Conservation (phyloP, 2,797 vertebrate genomes). For the Fundulus diaphanus region DNA sequence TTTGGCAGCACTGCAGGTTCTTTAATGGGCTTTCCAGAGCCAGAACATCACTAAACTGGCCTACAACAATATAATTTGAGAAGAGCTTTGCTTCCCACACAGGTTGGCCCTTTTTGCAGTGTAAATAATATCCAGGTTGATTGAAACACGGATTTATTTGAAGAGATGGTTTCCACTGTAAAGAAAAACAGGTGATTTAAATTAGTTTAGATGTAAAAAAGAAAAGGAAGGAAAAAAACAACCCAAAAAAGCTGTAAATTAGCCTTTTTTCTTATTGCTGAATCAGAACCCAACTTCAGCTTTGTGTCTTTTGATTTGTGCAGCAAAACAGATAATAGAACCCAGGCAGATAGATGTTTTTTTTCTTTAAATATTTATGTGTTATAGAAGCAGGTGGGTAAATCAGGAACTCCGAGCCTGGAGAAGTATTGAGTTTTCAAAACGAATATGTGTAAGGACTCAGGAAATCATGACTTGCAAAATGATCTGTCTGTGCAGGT, state of each 20-base stretch:
- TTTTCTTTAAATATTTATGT: background rate
- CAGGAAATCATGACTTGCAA: background rate
- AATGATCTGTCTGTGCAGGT: background rate
- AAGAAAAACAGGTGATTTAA: background rate
- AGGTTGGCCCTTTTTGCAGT: background rate
- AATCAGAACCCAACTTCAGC: background rate
- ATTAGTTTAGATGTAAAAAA: background rate
- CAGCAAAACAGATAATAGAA: background rate
- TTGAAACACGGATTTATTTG: conserved; percentile 1
- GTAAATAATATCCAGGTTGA: conserved; percentile 13
- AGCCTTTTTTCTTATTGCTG: background rate
- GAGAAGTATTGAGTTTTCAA: background rate
- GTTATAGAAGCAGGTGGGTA: background rate
- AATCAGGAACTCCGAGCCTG: background rate
- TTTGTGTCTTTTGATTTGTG: background rate
- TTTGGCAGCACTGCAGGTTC: conserved; percentile 32
- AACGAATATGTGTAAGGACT: background rate
- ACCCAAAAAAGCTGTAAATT: background rate
- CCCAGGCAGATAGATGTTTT: background rate
- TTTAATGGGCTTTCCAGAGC: conserved; percentile 30
- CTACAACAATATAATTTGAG: background rate
- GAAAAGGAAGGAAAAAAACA: too few relatives aligned
- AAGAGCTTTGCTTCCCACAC: conserved; percentile 1
- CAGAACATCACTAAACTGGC: conserved; percentile 19
- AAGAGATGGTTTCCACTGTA: background rate